phyloP scores from a whole-genome alignment of 1,140 invertebrate genomes.

The Littorina saxatilis region DNA sequence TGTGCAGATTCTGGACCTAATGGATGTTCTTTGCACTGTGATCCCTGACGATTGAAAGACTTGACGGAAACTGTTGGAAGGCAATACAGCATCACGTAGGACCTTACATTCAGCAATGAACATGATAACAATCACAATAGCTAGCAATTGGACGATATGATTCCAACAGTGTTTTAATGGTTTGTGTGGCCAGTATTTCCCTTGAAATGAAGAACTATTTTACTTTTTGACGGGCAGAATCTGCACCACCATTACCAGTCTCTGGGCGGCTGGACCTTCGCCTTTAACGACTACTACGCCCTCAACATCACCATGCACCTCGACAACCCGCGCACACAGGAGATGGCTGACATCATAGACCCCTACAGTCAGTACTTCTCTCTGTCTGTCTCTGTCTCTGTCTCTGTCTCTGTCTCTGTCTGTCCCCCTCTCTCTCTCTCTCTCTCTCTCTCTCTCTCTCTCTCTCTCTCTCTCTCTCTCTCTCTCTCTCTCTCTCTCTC shows the following conservation, averaged over 20 bases:
- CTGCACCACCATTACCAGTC: constrained; percentile 69
- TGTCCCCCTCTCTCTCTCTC: neutral
- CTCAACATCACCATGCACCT: constrained; percentile 59
- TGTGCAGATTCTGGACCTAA: too few species aligned
- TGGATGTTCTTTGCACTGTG: too few species aligned
- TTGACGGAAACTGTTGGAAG: too few species aligned
- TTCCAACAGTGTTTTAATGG: too few species aligned
- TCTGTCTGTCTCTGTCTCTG: neutral
- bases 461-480: neutral
- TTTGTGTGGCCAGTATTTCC: too few species aligned
- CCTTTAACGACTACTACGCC: constrained; percentile 62
- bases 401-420: constrained; percentile 9
- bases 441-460: neutral
- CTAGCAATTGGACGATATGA: too few species aligned
- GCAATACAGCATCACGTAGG: too few species aligned
- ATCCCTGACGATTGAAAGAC: too few species aligned
- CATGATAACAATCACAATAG: too few species aligned
- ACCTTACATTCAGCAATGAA: too few species aligned
- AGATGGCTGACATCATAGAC: constrained; percentile 58
- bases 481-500: constrained; percentile 1
- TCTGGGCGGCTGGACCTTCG: constrained; percentile 68
- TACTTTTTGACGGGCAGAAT: too few species aligned
- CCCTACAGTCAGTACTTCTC: neutral
- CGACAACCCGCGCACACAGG: constrained; percentile 54
- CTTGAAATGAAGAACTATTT: too few species aligned